These are phyloP conservation scores for Panthera leo DNA, from an alignment of 2,113 vertebrate species.

Conservation along the genomic window DNA sequence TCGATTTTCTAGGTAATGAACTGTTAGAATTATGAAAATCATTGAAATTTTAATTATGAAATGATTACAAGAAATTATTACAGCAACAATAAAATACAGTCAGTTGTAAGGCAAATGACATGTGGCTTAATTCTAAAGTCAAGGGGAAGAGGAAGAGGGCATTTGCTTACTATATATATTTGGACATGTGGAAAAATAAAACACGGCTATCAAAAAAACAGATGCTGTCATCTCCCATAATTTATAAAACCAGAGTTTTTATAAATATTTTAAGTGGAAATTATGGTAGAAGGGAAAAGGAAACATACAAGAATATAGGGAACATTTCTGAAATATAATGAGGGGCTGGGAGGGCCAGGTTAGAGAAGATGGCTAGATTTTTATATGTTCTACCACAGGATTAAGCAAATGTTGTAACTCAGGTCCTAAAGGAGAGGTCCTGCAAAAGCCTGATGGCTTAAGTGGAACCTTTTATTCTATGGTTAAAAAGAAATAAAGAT, in stretches of 20 bases:
- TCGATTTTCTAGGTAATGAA: not conserved
- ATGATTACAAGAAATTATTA: not conserved
- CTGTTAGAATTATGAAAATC: slow-evolving; percentile 10
- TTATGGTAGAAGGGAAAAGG: not conserved
- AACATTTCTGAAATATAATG: not conserved
- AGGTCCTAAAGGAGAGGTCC: not conserved
- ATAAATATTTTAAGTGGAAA: not conserved
- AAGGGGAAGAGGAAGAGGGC: not conserved
- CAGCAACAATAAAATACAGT: not conserved
- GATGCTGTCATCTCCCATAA: not conserved
- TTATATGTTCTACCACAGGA: not conserved
- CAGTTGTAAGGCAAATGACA: not conserved
- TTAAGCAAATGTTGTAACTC: not conserved
- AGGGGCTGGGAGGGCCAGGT: not conserved
- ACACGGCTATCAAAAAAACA: not conserved
- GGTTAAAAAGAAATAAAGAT: not conserved
- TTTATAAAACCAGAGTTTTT: not conserved
- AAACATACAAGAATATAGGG: not conserved
- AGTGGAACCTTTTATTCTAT: not conserved
- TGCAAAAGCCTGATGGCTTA: not conserved
- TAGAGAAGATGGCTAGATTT: not conserved
- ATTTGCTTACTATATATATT: not conserved
- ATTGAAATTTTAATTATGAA: slow-evolving; percentile 5
- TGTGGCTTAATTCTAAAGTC: not conserved
- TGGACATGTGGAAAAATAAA: not conserved